Evolutionary conservation across 2,888 invertebrate species (phyloP), one percentile per base, ranked within the genome.

Genomic region (Augochlorella aurata): DNA sequence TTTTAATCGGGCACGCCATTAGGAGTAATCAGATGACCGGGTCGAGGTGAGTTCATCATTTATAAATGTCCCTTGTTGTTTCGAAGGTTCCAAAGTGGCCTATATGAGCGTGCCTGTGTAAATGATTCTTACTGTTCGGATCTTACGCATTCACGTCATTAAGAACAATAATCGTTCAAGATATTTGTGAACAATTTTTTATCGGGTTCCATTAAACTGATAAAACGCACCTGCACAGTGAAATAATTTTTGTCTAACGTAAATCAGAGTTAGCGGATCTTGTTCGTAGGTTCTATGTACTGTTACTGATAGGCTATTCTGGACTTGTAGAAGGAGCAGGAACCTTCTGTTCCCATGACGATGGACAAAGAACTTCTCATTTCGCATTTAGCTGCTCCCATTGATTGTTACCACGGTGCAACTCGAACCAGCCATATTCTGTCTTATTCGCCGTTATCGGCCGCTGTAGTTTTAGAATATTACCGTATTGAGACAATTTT

Each of bases 361-460:
- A 49, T 50, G 74, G 61, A 86, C 85, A 87, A 85, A 71, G 79
- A 76, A 79, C 66, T 70, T 80, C 76, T 83, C 85, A 83, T 85
- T 77, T 81, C 49, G 58, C 58, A 58, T 73, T 80, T 69, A 45
- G 73, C 21, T 72, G 44, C 29, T 73, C 44, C 58, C 67, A n/a
- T 21, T n/a, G 10, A 38, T 24, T 29, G 61, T 58, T 24, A 24
- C 24, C 18, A 12, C 47, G 47, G 29, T 21, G 14, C 65, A 52
- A 77, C 69, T 75, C 3, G 54, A 38, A 65, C n/a, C 18, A 52
- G 18, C 47, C 7, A 29, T 14, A 29, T 47, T 45, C n/a, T n/a
- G 38, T 77, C 49, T 54, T 10, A n/a, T 50, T 58, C 10, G 14
- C 52, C n/a, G 44, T 29, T n/a, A n/a, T 52, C 3, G 14, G n/a